Base-by-base conservation (phyloP, 2,113 vertebrate genomes). In the Rhabdornis inornatus region DNA sequence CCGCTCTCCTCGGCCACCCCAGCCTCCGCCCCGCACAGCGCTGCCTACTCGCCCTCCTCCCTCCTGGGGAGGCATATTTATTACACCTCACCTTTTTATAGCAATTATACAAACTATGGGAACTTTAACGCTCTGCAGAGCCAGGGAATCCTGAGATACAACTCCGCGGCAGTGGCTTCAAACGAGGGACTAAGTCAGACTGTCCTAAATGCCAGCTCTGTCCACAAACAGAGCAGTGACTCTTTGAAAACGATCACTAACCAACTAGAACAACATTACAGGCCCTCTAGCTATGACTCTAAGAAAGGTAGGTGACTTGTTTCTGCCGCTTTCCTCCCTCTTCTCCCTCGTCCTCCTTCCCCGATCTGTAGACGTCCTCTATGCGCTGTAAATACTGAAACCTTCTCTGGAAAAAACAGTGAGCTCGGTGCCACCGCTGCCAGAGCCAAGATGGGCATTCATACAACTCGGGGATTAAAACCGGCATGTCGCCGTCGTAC, bases 61-160 rank as follows among this genome's bases (percentile, higher is more conserved):
- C 99, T 99, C 91, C 97, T 99, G 72, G 99, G 99, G 96, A 99
- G 99, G 94, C 99, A 99, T 97, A 99, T 99, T 98, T 99, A 99
- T 98, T 99, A 99, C 97, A 99, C 99, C 10, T 98, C 99, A 87
- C 99, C 99, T 96, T 99, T 99, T 99, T 99, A 99, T 91, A 98
- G 99, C 98, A 99, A 98, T 98, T 99, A 99, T 96, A 98, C 99
- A 97, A 99, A 99, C 99, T 99, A 99, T 97, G 98, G 99, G 97
- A 99, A 98, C 98, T 99, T 99, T 95, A 99, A 98, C 95, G 98
- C 99, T 40, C 98, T 99, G 94, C 99, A 99, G 97, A 98, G 99
- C 96, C 99, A 99, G 96, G 99, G 99, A 79, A 99, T 99, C 91
- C 98, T 99, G 97, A 98, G 99, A 49, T 99, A 99, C 90, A 99